These are phyloP conservation scores for Zeuzera pyrina DNA, from an alignment of 2,888 invertebrate genomes.

Conservation along the genomic window DNA sequence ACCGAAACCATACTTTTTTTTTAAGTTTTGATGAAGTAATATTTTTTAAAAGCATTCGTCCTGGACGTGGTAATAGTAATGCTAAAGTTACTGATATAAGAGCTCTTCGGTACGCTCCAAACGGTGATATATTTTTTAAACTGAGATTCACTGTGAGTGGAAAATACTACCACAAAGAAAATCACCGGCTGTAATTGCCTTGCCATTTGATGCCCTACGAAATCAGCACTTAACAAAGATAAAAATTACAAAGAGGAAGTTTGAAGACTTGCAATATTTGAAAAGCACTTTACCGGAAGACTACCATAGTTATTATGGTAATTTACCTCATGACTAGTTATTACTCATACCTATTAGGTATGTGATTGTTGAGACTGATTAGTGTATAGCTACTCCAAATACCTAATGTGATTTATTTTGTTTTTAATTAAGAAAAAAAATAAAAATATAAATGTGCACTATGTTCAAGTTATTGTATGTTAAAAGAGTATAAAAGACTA, in stretches of 20 bases:
- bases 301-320: slow-evolving; percentile 11
- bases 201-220: slow-evolving; percentile 3
- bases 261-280: slow-evolving; percentile 8
- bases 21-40: neutral
- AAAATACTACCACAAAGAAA: slow-evolving; percentile 1
- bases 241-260: slow-evolving; percentile 9
- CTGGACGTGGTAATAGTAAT: slow-evolving; percentile 8
- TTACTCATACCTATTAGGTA: too few species aligned
- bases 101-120: slow-evolving; percentile 9
- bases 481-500: too few species aligned
- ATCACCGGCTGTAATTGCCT: neutral
- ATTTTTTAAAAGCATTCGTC: slow-evolving; percentile 8
- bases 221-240: slow-evolving; percentile 1
- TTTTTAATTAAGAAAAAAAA: too few species aligned
- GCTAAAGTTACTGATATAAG: slow-evolving; percentile 9
- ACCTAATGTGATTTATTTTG: too few species aligned
- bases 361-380: too few species aligned
- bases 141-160: slow-evolving; percentile 4
- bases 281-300: slow-evolving; percentile 9
- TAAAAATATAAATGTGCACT: too few species aligned
- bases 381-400: too few species aligned
- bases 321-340: slow-evolving; percentile 8
- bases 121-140: slow-evolving; percentile 9
- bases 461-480: too few species aligned
- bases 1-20: slow-evolving; percentile 2